phyloP scores from a whole-genome alignment of 2,797 vertebrate genomes.

The Petrocephalus schoutedeni region DNA sequence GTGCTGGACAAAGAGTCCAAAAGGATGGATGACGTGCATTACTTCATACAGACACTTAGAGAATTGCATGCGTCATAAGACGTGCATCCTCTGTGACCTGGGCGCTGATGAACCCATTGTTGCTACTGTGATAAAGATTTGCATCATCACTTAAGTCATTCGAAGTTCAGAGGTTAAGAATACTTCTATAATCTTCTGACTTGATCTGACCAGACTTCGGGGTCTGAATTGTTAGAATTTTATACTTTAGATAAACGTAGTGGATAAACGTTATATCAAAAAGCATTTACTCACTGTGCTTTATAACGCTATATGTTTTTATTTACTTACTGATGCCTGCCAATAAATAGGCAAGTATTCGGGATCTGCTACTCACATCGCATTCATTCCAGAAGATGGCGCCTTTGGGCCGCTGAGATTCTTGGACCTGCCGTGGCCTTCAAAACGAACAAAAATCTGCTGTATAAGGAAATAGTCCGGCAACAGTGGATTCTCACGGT shows the following conservation, averaged over 20 bases:
- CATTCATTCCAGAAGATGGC: slow-evolving; percentile 4
- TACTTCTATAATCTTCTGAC: neutral
- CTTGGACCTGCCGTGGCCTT: neutral
- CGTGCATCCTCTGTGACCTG: neutral
- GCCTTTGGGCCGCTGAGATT: neutral
- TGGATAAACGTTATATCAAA: neutral
- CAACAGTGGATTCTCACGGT: neutral
- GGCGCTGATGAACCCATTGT: neutral
- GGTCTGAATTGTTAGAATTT: neutral
- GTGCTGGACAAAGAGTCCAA: neutral
- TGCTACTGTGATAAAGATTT: neutral
- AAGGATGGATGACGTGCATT: neutral
- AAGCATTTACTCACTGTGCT: neutral
- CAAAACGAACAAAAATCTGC: neutral
- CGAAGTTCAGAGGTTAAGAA: neutral
- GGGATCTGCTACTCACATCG: neutral
- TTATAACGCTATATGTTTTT: neutral
- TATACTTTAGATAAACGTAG: neutral
- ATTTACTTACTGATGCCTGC: neutral
- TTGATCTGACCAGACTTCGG: neutral
- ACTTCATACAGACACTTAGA: neutral
- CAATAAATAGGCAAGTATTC: neutral
- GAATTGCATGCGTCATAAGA: neutral
- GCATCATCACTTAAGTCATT: neutral
- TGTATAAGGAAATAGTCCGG: neutral